Evolutionary conservation across 1,140 invertebrate genomes (phyloP).

Genomic region (Dreissena rostriformis): DNA sequence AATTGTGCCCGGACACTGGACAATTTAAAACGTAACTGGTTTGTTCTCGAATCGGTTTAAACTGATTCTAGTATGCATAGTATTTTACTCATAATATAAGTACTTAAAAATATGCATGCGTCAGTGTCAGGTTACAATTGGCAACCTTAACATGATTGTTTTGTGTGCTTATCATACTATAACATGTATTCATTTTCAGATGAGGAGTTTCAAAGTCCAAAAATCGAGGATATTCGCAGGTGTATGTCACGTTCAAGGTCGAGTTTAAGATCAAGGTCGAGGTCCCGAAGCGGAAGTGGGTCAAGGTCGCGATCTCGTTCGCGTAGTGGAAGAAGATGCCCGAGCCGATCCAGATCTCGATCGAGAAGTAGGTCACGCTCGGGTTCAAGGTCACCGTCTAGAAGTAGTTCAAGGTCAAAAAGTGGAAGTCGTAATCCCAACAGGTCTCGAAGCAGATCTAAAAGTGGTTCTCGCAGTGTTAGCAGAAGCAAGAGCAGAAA

Average conservation of each 20-base stretch:
- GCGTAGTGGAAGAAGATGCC: slow-evolving; percentile 43
- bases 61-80: neutral
- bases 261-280: slow-evolving; percentile 31
- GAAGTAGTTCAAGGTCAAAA: neutral
- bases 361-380: slow-evolving; percentile 61
- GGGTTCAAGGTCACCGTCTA: neutral
- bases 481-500: neutral
- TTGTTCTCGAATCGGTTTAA: neutral
- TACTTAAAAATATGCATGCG: neutral
- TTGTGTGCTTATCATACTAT: neutral
- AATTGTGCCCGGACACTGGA: neutral
- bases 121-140: neutral
- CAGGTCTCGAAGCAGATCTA: slow-evolving; percentile 59
- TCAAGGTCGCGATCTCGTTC: slow-evolving; percentile 6
- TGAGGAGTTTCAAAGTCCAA: slow-evolving; percentile 56
- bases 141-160: neutral
- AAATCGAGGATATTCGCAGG: slow-evolving; percentile 47
- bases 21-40: neutral
- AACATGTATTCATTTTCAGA: slow-evolving; percentile 27
- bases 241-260: slow-evolving; percentile 30
- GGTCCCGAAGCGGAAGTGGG: slow-evolving; percentile 52
- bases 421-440: slow-evolving; percentile 57
- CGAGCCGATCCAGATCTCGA: neutral
- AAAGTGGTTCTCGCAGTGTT: slow-evolving; percentile 10
- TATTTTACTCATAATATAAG: neutral